Evolutionary conservation across 2,113 vertebrate genomes (phyloP).

Genomic region (Corythornis cristatus): DNA sequence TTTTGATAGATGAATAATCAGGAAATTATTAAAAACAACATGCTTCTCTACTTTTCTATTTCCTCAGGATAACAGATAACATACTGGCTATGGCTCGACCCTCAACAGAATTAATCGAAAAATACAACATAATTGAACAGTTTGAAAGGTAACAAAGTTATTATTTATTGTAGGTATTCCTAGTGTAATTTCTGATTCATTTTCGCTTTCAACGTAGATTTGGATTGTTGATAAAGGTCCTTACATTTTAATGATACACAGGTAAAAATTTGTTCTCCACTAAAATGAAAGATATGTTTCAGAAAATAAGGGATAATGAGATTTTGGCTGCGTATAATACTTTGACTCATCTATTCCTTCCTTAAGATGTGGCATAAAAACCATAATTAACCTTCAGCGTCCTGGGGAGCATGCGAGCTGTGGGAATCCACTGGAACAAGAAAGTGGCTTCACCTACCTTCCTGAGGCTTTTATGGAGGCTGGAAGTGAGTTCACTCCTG

Average conservation of each 20-base stretch:
- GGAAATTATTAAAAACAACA: background rate
- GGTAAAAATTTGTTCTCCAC: conserved; percentile 29
- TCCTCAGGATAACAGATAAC: conserved; percentile 91
- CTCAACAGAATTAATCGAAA: conserved; percentile 92
- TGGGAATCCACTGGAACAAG: conserved; percentile 89
- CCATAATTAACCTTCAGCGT: conserved; percentile 95
- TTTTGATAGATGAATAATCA: background rate
- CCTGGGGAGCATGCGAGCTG: conserved; percentile 97
- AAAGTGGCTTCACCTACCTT: conserved; percentile 93
- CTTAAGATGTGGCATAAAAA: conserved; percentile 89
- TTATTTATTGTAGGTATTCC: background rate
- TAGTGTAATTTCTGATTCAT: background rate
- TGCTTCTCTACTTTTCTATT: background rate
- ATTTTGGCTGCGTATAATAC: background rate
- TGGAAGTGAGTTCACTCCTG: conserved; percentile 84
- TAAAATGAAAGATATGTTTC: conserved; percentile 23
- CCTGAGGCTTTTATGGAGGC: conserved; percentile 96
- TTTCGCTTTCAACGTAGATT: conserved; percentile 25
- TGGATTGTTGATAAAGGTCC: conserved; percentile 20
- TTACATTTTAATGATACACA: conserved; percentile 38
- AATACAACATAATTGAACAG: conserved; percentile 90
- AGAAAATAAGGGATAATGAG: background rate
- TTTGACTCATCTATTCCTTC: conserved; percentile 58
- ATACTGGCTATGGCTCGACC: conserved; percentile 96
- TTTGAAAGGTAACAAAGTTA: conserved; percentile 83